Evolutionary conservation across 2,888 invertebrate genomes (phyloP).

Genomic region (Temnothorax unifasciatus): DNA sequence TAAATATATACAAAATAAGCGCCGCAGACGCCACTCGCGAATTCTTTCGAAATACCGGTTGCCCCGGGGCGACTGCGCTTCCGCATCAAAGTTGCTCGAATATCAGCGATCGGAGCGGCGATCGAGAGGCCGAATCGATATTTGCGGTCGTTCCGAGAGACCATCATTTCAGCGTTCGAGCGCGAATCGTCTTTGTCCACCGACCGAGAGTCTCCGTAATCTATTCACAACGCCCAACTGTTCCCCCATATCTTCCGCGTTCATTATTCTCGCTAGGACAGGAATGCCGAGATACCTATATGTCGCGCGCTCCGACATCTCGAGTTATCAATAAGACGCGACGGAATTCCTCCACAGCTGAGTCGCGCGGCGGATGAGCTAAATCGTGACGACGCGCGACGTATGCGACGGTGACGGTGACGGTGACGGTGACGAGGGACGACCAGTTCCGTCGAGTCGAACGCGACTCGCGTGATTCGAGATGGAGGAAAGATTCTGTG

Average conservation of each 20-base stretch:
- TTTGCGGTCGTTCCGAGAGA: conserved; percentile 32
- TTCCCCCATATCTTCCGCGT: conserved; percentile 37
- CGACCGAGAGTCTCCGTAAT: conserved; percentile 21
- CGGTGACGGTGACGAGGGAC: not conserved
- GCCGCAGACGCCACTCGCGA: not conserved
- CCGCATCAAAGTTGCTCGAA: conserved; percentile 21
- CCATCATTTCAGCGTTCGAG: not conserved
- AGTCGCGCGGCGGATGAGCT: not conserved
- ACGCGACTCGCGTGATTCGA: conserved; percentile 37
- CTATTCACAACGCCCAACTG: conserved; percentile 27
- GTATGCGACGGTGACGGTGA: not conserved
- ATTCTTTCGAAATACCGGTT: conserved; percentile 7
- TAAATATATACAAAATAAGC: conserved; percentile 6
- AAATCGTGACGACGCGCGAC: not conserved
- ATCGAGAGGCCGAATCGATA: conserved; percentile 10
- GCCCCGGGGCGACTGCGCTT: not conserved
- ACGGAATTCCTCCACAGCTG: conserved; percentile 6
- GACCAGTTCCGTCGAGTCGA: conserved; percentile 14
- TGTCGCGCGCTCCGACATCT: not conserved
- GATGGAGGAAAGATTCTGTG: conserved; percentile 53
- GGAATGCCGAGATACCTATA: not conserved
- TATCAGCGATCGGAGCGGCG: conserved; percentile 14
- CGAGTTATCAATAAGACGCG: conserved; percentile 21
- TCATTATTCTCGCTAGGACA: conserved; percentile 21
- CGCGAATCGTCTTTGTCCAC: conserved; percentile 37